Base-by-base conservation (phyloP, 53 echinoderm and acorn worm species). In the Apostichopus leukothele region DNA sequence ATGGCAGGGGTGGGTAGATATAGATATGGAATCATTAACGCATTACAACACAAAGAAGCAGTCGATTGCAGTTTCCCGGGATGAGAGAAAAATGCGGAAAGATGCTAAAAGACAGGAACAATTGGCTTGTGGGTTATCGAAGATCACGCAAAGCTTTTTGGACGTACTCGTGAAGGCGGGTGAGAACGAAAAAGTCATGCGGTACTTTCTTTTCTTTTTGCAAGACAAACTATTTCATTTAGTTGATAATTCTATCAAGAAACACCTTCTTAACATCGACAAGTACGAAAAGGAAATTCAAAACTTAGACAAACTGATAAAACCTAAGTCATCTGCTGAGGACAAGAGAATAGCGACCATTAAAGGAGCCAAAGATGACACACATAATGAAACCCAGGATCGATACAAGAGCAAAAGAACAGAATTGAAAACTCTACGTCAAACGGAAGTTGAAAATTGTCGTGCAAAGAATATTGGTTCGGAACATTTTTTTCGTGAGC, bases 401-500 rank as follows among this genome's bases (percentile, higher is more conserved):
- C 26, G 80, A 23, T 53, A 80, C 11, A 80, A 80, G 54, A 3
- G 14, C 5, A 52, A 80, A 3, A 53, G 80, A 23, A 55, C 19
- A 12, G 7, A 22, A 9, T 26, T 27, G 5, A 76, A 76, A 51
- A 50, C 7, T 4, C 51, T 5, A 76, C 76, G 76, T 21, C 76
- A 76, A 51, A 51, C 27, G 6, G 76, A 76, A 51, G 4, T 76
- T 50, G 76, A 39, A 76, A 76, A 50, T 0, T 76, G 23, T 13
- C 10, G 12, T 10, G 76, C 12, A 51, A 76, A 76, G 25, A 76
- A 76, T 19, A 76, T 76, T 76, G 76, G 76, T 10, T 76, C 25
- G 76, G 76, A 76, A 76, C 76, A 76, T 76, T 76, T 76, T 76
- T 13, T 76, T 50, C 76, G 76, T 50, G 76, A 76, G 27, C 51